These are phyloP conservation scores for Colius striatus DNA, from an alignment of 2,113 vertebrate species.

Conservation along the genomic window DNA sequence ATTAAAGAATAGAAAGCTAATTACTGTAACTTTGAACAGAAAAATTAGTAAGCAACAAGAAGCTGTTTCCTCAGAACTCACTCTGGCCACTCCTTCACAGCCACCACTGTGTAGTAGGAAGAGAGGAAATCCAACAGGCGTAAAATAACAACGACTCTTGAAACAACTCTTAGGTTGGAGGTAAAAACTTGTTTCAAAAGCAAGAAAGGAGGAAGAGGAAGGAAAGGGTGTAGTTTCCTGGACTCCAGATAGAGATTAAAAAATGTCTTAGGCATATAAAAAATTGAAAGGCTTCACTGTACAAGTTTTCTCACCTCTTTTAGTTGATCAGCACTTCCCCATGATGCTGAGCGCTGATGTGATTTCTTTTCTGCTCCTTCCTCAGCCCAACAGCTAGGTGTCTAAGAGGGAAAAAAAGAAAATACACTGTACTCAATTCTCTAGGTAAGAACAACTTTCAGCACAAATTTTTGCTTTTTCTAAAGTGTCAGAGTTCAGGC, in stretches of 20 bases:
- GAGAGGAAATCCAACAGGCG: not conserved
- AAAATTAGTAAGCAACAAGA: not conserved
- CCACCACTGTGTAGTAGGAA: not conserved
- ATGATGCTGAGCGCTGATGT: constrained; percentile 93
- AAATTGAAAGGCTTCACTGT: not conserved
- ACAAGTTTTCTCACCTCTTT: constrained; percentile 86
- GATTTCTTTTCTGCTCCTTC: constrained; percentile 87
- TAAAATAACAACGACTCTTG: not conserved
- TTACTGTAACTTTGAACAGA: not conserved
- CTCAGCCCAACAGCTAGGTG: constrained; percentile 91
- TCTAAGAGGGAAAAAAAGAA: constrained; percentile 68
- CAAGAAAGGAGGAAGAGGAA: not conserved
- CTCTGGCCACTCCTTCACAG: not conserved
- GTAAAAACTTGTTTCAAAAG: not conserved
- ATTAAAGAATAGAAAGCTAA: not conserved
- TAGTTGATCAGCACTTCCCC: constrained; percentile 94
- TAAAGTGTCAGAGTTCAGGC: not conserved
- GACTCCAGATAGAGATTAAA: not conserved
- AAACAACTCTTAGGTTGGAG: not conserved
- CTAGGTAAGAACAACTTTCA: not conserved
- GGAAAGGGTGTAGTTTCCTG: not conserved
- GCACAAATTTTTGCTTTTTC: not conserved
- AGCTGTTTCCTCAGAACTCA: not conserved
- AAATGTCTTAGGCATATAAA: not conserved
- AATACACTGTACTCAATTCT: not conserved